Evolutionary conservation across 2,797 vertebrate genomes (phyloP).

Genomic region (Brachyalestes nurse): DNA sequence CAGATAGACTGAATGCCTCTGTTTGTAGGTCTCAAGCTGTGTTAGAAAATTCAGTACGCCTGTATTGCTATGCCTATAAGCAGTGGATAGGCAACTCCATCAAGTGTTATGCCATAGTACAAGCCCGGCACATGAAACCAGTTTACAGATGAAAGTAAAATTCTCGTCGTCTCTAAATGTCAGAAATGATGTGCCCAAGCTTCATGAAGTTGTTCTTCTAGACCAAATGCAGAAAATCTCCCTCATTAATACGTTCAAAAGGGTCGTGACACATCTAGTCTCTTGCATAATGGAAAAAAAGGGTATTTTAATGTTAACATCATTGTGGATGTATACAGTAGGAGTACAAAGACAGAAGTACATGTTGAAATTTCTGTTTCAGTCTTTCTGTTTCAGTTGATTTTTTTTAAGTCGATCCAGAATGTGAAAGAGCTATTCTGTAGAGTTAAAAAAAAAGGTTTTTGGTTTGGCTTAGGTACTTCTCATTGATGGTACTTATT

Average conservation of each 20-base stretch:
- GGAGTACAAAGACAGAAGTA: slow-evolving; percentile 26
- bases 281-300: slow-evolving; percentile 37
- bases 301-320: slow-evolving; percentile 36
- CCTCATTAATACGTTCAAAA: slow-evolving; percentile 42
- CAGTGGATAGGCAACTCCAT: not conserved
- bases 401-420: slow-evolving; percentile 25
- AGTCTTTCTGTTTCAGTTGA: slow-evolving; percentile 8
- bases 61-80: not conserved
- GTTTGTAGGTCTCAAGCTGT: slow-evolving; percentile 24
- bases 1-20: slow-evolving; percentile 28
- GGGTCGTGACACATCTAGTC: slow-evolving; percentile 43
- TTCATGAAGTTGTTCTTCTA: slow-evolving; percentile 40
- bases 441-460: slow-evolving; percentile 29
- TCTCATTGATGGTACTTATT: slow-evolving; percentile 54
- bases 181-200: slow-evolving; percentile 34
- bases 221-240: slow-evolving; percentile 44
- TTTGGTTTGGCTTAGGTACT: slow-evolving; percentile 52
- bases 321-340: slow-evolving; percentile 29
- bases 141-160: slow-evolving; percentile 29
- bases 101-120: not conserved
- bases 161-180: slow-evolving; percentile 33
- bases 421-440: slow-evolving; percentile 46
- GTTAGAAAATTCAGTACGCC: not conserved
- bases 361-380: slow-evolving; percentile 43
- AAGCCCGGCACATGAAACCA: slow-evolving; percentile 5